Evolutionary conservation across 2,113 vertebrate genomes (phyloP).

Genomic region (Amia ocellicauda): DNA sequence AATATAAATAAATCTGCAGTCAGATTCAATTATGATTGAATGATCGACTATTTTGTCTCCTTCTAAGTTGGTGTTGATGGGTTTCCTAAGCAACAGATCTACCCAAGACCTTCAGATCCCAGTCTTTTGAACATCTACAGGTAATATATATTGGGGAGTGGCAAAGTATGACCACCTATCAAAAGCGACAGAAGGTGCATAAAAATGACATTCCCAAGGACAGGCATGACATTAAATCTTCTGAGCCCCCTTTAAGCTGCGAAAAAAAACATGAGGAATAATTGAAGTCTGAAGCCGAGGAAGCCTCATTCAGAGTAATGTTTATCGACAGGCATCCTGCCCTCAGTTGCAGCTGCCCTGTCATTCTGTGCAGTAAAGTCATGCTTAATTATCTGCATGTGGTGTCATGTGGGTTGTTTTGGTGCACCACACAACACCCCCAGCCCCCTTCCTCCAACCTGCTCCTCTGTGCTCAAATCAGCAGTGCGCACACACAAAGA

Average conservation of each 20-base stretch:
- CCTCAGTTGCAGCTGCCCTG: constrained; percentile 3
- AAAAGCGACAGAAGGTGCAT: constrained; percentile 1
- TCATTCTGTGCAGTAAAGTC: constrained; percentile 10
- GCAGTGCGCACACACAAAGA: too few species aligned
- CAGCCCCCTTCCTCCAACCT: too few species aligned
- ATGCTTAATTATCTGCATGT: constrained; percentile 6
- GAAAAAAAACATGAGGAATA: not conserved
- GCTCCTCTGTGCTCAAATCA: too few species aligned
- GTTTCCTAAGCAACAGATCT: too few species aligned
- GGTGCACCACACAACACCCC: not conserved
- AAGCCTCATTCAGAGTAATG: not conserved
- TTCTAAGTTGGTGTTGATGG: too few species aligned
- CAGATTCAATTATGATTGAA: too few species aligned
- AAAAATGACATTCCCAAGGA: not conserved
- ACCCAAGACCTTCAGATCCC: too few species aligned
- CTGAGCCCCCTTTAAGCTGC: not conserved
- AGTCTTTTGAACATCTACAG: too few species aligned
- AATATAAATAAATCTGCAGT: too few species aligned
- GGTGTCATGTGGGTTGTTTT: not conserved
- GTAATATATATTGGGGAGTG: not conserved
- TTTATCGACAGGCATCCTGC: not conserved
- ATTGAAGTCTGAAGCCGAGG: not conserved
- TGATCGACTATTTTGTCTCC: too few species aligned
- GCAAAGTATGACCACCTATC: not conserved
- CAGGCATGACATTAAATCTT: not conserved